Conservation (phyloP, 2,797 vertebrate genomes). For the Rachycentron canadum region DNA sequence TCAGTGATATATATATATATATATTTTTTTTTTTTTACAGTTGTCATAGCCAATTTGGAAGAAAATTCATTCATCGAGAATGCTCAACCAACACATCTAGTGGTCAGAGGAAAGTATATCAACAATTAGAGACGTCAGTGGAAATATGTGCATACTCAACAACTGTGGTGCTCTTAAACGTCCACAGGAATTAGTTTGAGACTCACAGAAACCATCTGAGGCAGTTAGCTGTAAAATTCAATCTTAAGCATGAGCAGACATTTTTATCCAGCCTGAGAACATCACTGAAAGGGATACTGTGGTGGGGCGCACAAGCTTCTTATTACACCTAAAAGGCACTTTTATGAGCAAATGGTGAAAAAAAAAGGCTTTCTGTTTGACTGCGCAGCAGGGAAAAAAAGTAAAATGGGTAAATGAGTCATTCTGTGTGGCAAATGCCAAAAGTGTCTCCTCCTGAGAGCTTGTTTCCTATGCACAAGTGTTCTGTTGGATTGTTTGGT, state of each 20-base stretch:
- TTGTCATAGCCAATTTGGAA: background rate
- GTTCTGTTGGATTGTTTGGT: background rate
- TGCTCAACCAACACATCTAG: constrained; percentile 1
- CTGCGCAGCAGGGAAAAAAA: constrained; percentile 11
- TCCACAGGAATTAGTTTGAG: constrained; percentile 33
- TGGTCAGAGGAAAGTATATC: constrained; percentile 11
- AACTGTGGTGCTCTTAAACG: constrained; percentile 12
- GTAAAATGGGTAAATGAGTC: constrained; percentile 44
- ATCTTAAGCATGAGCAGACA: constrained; percentile 43
- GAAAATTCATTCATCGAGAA: constrained; percentile 13
- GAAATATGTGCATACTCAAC: constrained; percentile 15
- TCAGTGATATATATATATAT: no score
- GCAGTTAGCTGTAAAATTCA: constrained; percentile 48
- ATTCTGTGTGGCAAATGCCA: constrained; percentile 42
- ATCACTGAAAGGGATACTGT: constrained; percentile 21
- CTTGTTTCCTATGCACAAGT: constrained; percentile 10
- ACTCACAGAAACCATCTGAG: constrained; percentile 23
- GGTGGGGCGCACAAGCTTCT: constrained; percentile 32
- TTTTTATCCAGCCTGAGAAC: constrained; percentile 39
- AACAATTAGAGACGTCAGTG: constrained; percentile 14
- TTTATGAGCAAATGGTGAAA: constrained; percentile 44
- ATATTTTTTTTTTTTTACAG: background rate
- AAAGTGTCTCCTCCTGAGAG: constrained; percentile 28
- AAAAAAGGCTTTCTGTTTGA: constrained; percentile 14
- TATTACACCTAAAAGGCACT: constrained; percentile 47